phyloP scores from a whole-genome alignment of 2,888 invertebrate species.

The Blastobasis lacticolella region DNA sequence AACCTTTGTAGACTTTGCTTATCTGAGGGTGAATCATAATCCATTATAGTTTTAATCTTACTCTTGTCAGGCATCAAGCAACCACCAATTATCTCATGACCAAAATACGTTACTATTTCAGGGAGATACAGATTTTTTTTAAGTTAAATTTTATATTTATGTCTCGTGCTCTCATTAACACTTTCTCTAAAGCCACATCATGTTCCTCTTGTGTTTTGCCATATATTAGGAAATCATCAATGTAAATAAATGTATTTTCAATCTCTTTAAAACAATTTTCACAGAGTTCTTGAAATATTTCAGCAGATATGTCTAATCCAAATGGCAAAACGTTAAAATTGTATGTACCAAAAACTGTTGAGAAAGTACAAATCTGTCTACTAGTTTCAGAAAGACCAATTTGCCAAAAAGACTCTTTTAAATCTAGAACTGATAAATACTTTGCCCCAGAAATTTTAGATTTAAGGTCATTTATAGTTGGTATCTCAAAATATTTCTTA shows the following conservation, averaged over 20 bases:
- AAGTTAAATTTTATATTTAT: neutral
- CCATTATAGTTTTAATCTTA: neutral
- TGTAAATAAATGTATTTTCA: neutral
- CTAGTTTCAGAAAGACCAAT: neutral
- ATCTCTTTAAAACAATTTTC: conserved; percentile 2
- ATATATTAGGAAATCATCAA: conserved; percentile 5
- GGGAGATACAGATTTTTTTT: conserved; percentile 1
- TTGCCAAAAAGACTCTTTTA: conserved; percentile 1
- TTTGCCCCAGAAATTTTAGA: neutral
- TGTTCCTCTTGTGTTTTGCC: neutral
- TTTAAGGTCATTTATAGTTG: neutral
- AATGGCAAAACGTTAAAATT: neutral
- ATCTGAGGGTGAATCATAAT: neutral
- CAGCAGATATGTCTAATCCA: conserved; percentile 1
- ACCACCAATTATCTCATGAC: neutral
- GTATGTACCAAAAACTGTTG: conserved; percentile 1
- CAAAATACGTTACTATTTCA: neutral
- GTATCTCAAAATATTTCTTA: conserved; percentile 3
- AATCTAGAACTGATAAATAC: conserved; percentile 4
- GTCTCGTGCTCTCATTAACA: neutral
- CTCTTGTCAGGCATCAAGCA: neutral
- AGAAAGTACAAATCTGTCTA: conserved; percentile 1
- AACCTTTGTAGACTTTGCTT: neutral
- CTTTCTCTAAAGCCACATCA: neutral
- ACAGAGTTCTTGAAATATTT: conserved; percentile 3